These are phyloP conservation scores for Protophormia terraenovae DNA, from an alignment of 2,888 invertebrate species.

Conservation along the genomic window DNA sequence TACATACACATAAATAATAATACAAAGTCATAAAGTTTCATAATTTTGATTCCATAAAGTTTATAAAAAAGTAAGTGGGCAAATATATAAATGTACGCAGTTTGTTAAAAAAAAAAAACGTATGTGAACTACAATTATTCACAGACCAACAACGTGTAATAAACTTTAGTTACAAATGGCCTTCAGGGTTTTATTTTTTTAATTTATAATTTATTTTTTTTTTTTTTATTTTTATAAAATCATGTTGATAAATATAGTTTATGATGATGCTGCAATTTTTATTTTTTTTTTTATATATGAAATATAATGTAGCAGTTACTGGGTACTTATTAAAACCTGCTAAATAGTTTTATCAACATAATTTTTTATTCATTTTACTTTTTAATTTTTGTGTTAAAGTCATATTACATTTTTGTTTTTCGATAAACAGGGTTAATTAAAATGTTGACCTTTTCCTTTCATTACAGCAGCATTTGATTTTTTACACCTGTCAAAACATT, in stretches of 20 bases:
- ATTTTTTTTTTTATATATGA: not conserved
- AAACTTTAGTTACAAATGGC: conserved; percentile 8
- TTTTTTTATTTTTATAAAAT: not conserved
- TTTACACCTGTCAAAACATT: not conserved
- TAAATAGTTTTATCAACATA: conserved; percentile 21
- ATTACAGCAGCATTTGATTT: not conserved
- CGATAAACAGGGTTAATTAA: not conserved
- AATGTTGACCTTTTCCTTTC: not conserved
- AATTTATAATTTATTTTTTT: not conserved
- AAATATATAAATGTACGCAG: too few species aligned
- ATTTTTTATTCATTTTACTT: too few species aligned
- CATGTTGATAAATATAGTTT: not conserved
- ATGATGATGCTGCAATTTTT: not conserved
- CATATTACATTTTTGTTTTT: not conserved
- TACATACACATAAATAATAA: not conserved
- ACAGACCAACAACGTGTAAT: not conserved
- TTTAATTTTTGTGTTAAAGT: not conserved
- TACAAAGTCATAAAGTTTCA: conserved; percentile 4
- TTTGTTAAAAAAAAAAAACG: not conserved
- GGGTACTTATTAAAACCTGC: not conserved
- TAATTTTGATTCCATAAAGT: not conserved
- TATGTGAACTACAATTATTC: conserved; percentile 34
- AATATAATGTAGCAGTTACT: not conserved
- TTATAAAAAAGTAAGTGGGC: not conserved
- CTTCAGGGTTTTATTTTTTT: conserved; percentile 25